Evolutionary conservation across 1,140 invertebrate genomes (phyloP), one percentile per base, ranked within the genome.

Genomic region (Diorhabda carinulata): DNA sequence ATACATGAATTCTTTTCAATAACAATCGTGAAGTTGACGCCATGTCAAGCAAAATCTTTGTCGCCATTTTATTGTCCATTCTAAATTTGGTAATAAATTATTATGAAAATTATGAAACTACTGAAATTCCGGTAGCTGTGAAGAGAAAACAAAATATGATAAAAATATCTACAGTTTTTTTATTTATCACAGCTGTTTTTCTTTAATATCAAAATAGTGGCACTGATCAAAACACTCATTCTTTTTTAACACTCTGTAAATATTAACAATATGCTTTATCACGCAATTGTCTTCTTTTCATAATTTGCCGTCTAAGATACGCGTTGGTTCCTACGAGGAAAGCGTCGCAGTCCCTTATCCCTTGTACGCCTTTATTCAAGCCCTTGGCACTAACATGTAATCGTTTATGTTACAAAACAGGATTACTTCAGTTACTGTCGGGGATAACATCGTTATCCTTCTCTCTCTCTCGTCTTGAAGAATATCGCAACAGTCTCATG

Each of bases 341-440:
- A 52, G 3, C 47, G 3, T 52, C 47, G 6, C 47, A 52, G 47
- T 52, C 47, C 47, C 47, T 52, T n/a, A 52, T 52, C 47, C 47
- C 47, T 52, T 52, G n/a, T n/a, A 62, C 43, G 61, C 61, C 61
- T 43, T 62, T 43, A 52, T 64, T 25, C 63, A 64, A 64, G 40
- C 43, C 10, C 63, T 64, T 52, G 52, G 63, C 63, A 64, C 63
- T 64, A 64, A 9, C 40, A 64, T 64, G 63, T 64, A 64, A 57
- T 44, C 63, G 63, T 64, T 64, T 57, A 64, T 64, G 63, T 64
- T 45, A 47, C 44, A 64, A 64, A 64, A 64, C 56, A 64, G 63
- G 63, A 64, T 64, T 64, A 64, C 63, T 64, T 64, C 63, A 64
- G 63, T 64, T 56, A 64, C 44, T 64, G 63, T 64, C 42, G 8